Percentiles rank a stretch among this genome's conserved stretches.
phyloP scores from a whole-genome alignment of 2,113 vertebrate genomes.

The Oxygymnocypris stewartii region DNA sequence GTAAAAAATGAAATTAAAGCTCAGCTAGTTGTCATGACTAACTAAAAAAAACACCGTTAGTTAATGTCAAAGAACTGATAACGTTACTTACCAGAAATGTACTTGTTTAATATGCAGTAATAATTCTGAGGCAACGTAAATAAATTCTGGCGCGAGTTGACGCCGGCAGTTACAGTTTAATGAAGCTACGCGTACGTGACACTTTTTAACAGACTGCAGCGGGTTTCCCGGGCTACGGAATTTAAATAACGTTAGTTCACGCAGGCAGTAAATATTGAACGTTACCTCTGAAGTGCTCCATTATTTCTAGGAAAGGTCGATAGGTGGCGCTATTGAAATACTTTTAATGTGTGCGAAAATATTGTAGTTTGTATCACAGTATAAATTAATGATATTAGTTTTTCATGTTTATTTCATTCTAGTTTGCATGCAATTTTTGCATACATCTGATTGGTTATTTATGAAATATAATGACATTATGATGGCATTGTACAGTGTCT shows the following conservation, averaged over 20 bases:
- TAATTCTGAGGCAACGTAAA: neutral
- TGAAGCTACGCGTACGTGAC: neutral
- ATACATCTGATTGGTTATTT: neutral
- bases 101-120: neutral
- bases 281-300: neutral
- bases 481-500: neutral
- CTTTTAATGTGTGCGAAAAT: neutral
- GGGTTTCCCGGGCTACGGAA: constrained; percentile 6
- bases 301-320: neutral
- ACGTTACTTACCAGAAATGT: neutral
- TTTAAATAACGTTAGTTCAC: constrained; percentile 13
- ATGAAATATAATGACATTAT: neutral
- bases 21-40: neutral
- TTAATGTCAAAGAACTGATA: neutral
- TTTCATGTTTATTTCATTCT: neutral
- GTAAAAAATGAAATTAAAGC: neutral
- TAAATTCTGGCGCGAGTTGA: neutral
- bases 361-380: neutral
- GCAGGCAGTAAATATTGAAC: neutral
- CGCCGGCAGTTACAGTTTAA: neutral
- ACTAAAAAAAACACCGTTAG: neutral
- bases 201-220: neutral
- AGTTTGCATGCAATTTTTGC: neutral
- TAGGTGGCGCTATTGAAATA: neutral
- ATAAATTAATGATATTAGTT: neutral